Evolutionary conservation across 2,113 vertebrate genomes (phyloP).

Genomic region (Gallinago media): DNA sequence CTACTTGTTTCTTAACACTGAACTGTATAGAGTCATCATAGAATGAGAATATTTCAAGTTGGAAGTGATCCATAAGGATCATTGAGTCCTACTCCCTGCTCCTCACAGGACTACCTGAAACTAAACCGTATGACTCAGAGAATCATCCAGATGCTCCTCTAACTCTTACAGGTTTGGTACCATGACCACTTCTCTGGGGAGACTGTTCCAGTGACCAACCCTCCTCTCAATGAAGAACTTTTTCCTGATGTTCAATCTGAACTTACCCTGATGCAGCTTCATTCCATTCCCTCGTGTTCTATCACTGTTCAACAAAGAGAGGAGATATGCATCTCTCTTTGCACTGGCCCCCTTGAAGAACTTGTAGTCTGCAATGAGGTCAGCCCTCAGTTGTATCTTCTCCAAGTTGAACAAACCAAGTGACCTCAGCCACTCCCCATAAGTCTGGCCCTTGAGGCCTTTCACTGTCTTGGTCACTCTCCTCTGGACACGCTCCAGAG

Average conservation of each 20-base stretch:
- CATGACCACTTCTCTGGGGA: too few relatives aligned
- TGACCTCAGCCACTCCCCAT: rapidly evolving
- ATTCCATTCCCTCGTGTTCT: background rate
- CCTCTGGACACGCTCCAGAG: background rate
- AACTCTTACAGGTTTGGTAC: background rate
- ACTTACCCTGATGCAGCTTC: background rate
- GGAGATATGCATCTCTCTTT: background rate
- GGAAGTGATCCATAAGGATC: background rate
- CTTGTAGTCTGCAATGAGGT: background rate
- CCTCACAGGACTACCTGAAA: background rate
- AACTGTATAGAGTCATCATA: background rate
- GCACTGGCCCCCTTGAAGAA: background rate
- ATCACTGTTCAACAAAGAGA: background rate
- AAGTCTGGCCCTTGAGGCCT: background rate
- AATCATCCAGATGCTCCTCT: background rate
- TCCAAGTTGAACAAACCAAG: background rate
- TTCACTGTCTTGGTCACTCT: background rate
- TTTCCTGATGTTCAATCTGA: background rate
- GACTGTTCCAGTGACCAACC: too few relatives aligned
- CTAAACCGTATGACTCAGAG: background rate
- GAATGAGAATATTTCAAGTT: background rate
- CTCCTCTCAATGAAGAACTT: background rate
- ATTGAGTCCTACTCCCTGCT: too few relatives aligned
- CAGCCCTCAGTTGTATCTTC: background rate
- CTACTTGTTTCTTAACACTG: background rate